phyloP scores from a whole-genome alignment of 1,140 invertebrate species.

The Andrena cerasifolii region DNA sequence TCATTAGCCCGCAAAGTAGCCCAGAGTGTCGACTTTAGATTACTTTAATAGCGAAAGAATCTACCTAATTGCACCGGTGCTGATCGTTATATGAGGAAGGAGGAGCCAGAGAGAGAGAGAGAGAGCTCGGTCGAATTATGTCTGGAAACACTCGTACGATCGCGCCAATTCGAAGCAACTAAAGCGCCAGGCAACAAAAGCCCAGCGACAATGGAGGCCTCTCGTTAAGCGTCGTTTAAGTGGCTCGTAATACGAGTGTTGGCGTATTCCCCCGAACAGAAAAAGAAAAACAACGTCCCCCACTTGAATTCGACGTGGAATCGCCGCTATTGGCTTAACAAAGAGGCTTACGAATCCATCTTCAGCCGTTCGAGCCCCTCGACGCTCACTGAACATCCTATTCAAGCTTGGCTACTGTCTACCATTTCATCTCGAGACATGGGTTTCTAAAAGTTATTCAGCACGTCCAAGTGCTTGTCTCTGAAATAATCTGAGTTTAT shows the following conservation, averaged over 20 bases:
- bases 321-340: not conserved
- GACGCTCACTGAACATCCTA: not conserved
- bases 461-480: no score
- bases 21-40: no score
- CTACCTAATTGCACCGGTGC: no score
- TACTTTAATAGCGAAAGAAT: no score
- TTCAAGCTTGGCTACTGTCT: no score
- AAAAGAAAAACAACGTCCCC: slow-evolving; percentile 35
- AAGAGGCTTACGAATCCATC: not conserved
- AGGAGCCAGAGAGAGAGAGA: no score
- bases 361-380: not conserved
- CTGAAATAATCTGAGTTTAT: no score
- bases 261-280: slow-evolving; percentile 30
- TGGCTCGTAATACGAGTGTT: slow-evolving; percentile 49
- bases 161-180: slow-evolving; percentile 19
- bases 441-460: no score
- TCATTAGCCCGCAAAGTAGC: no score
- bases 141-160: slow-evolving; percentile 34
- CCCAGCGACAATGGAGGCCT: slow-evolving; percentile 39
- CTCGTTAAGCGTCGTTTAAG: slow-evolving; percentile 49
- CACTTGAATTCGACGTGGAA: not conserved
- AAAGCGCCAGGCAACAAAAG: slow-evolving; percentile 25
- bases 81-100: not conserved
- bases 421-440: no score
- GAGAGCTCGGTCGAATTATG: slow-evolving; percentile 3